Evolutionary conservation across 2,113 vertebrate species (phyloP), one percentile per base, ranked within the genome.

Genomic region (Chionis minor): DNA sequence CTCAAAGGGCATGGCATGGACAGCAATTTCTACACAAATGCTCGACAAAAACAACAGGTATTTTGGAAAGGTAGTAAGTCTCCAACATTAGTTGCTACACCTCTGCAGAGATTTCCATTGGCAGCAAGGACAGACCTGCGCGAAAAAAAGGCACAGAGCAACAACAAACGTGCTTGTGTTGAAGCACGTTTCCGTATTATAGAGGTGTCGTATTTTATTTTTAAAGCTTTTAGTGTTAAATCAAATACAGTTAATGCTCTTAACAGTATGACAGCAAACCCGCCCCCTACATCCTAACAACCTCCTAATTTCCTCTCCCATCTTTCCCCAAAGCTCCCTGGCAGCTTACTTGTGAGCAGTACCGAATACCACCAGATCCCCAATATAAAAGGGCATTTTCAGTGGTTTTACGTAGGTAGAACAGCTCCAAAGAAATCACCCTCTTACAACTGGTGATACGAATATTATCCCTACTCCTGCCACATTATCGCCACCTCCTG

Each of bases 141-240:
- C 18, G 45, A 27, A 35, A 38, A 59, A 54, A 82, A 71, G 62
- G 62, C 86, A 92, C 13, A 33, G 19, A 74, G n/a, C 62, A 83
- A 63, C 44, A 81, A 58, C 47, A 88, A 44, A 88, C 1, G 1
- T 51, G 17, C 17, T 80, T 18, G 5, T 0, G 0, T 17, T 40
- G 40, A 47, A 81, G 42, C 21, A 45, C 0, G 0, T 8, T 73
- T 59, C 66, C 10, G 0, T 26, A 2, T 28, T 22, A 45, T 1
- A 30, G 74, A 92, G 54, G 30, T 8, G 18, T 4, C 9, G 2
- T 12, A 8, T 80, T 83, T 89, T 51, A 40, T 54, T 58, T 94
- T 47, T 33, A 85, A 92, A 74, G 42, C 15, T 45, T 51, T 0
- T 24, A 8, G 73, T 81, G 77, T 82, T 27, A 70, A 88, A 80